Evolutionary conservation across 2,113 vertebrate genomes (phyloP), one percentile per base, ranked within the genome.

Genomic region (Microcebus ravelobensis): DNA sequence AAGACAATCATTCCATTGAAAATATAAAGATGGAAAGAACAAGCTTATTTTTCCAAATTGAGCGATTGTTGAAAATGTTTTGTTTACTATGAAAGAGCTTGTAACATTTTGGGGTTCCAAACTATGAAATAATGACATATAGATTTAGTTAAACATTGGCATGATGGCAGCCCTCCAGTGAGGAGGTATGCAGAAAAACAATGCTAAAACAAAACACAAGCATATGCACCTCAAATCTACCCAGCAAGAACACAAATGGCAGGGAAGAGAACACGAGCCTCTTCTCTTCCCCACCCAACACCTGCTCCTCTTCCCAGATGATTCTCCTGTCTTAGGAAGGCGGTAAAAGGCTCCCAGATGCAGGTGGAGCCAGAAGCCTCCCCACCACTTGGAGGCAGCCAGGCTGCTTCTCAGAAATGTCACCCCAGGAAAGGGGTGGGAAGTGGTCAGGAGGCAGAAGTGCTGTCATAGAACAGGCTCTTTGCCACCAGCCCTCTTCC

Each of bases 71-170:
- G 31, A 92, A 94, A 94, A 91, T 23, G 23, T 76, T 94, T 93
- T 96, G 42, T 89, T 94, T 85, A 59, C 45, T 73, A 59, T 31
- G 18, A 73, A 90, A 34, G 65, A 34, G 0, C 48, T 71, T 71
- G 61, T 87, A 87, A 91, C 63, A 91, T 85, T 81, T 96, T 23
- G 70, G 90, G 89, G 70, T 15, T 93, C 50, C 21, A n/a, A 90
- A 61, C 34, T 81, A 67, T 21, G 45, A 90, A 88, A 61, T 74
- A 91, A 84, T 73, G 59, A 57, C 34, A 8, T 71, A 52, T 29
- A 61, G 57, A 50, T 45, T 55, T 21, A 95, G 76, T 59, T 77
- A 82, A 84, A 68, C 27, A 42, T 8, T 48, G 55, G 86, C 86
- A 21, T 8, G 8, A 17, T 31, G 92, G 84, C 61, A 45, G 68